Base-by-base conservation (phyloP, 53 echinoderm and acorn worm genomes). In the Paelopatides confundens region DNA sequence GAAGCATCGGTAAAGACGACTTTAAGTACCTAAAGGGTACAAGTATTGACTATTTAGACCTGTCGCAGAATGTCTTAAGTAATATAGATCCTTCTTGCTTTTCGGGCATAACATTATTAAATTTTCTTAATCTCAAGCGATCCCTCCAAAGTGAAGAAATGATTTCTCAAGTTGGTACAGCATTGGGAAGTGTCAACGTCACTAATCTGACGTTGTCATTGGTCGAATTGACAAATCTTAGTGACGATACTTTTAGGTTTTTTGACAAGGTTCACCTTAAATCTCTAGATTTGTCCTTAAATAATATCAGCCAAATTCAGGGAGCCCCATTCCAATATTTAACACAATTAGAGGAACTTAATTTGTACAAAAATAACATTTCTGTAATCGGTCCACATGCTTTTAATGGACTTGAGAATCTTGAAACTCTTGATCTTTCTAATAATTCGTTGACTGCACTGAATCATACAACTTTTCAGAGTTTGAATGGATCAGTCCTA, bases 211-310 rank as follows among this genome's bases (percentile, higher is more conserved):
- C 66, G 18, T 86, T 83, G 11, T 33, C 36, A 10, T 27, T 63
- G 63, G 84, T 95, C 33, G 82, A 77, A 47, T 63, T 97, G 53
- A 47, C 30, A 53, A 68, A 65, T 34, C 27, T 93, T 35, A 86
- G 47, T 49, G 76, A 71, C 2, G 62, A 47, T 18, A 93, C 89
- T 13, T 97, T 97, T 88, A 17, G 29, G n/a, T 43, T 76, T 2
- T 88, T 95, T 27, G 50, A 49, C 18, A 70, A 87, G 49, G 91
- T 90, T 24, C 58, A 86, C 4, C 77, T 96, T 47, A 33, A 90
- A 37, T 69, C 82, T 13, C 66, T 97, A 5, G 95, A 97, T 54
- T 87, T 95, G 5, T 95, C 97, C 12, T 52, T 79, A 38, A 97
- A 97, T 76, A 77, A 90, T 8, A 85, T 97, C 14, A 70, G 90